phyloP scores from a whole-genome alignment of 1,140 invertebrate species.

The Apis dorsata region DNA sequence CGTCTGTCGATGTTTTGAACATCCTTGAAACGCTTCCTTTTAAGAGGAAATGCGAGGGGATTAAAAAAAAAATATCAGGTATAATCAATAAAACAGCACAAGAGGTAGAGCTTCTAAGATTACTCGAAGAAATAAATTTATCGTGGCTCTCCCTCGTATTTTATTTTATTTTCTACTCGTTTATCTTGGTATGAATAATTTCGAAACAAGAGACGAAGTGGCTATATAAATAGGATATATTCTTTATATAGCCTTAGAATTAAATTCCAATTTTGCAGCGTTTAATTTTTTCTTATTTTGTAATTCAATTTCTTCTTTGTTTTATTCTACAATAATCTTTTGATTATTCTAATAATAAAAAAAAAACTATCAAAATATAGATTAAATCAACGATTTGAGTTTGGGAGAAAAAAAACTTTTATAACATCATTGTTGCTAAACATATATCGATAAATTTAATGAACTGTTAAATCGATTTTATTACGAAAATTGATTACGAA shows the following conservation, averaged over 20 bases:
- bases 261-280: too few relatives aligned
- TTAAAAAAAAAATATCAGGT: background rate
- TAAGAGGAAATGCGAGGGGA: too few relatives aligned
- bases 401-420: too few relatives aligned
- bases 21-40: background rate
- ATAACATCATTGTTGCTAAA: too few relatives aligned
- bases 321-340: too few relatives aligned
- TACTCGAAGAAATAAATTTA: background rate
- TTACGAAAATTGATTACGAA: background rate
- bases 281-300: too few relatives aligned
- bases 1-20: background rate
- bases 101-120: background rate
- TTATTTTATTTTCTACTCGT: background rate
- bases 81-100: background rate
- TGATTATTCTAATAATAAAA: too few relatives aligned
- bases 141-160: background rate
- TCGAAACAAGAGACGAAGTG: background rate
- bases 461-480: conserved; percentile 8
- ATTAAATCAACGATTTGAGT: too few relatives aligned
- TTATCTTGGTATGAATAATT: background rate
- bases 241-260: too few relatives aligned
- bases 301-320: too few relatives aligned
- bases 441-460: background rate
- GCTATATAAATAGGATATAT: background rate
- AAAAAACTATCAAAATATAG: too few relatives aligned